These are phyloP conservation scores for Conus betulinus DNA, from an alignment of 1,140 invertebrate species.

Conservation along the genomic window DNA sequence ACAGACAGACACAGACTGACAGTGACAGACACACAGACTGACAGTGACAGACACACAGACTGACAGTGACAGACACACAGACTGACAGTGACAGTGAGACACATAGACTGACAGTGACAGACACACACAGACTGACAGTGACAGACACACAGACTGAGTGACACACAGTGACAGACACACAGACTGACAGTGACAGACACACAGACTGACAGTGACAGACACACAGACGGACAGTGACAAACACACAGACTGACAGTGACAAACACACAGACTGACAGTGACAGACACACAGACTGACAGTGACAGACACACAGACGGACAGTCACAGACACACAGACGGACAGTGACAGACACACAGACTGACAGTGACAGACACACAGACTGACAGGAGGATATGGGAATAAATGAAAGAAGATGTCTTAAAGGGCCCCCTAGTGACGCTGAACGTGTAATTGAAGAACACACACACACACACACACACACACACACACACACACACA, in stretches of 20 bases:
- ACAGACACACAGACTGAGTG: no score
- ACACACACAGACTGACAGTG: background rate
- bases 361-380: slow-evolving; percentile 11
- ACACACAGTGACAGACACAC: background rate
- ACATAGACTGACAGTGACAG: background rate
- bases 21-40: slow-evolving; percentile 4
- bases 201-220: no score
- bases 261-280: no score
- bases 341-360: slow-evolving; percentile 3
- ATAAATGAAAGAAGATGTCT: no score
- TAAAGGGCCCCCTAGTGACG: no score
- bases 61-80: slow-evolving; percentile 17
- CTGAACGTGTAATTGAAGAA: no score
- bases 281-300: no score
- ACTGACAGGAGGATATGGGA: background rate
- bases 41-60: slow-evolving; percentile 17
- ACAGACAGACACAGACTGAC: slow-evolving; percentile 4
- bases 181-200: no score
- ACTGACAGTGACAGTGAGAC: slow-evolving; percentile 15
- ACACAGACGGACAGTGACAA: no score
- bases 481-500: no score
- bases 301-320: no score
- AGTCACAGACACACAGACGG: background rate
- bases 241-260: no score
- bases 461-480: slow-evolving; percentile 1